phyloP scores from a whole-genome alignment of 2,113 vertebrate genomes.

The Stigmatopora nigra region DNA sequence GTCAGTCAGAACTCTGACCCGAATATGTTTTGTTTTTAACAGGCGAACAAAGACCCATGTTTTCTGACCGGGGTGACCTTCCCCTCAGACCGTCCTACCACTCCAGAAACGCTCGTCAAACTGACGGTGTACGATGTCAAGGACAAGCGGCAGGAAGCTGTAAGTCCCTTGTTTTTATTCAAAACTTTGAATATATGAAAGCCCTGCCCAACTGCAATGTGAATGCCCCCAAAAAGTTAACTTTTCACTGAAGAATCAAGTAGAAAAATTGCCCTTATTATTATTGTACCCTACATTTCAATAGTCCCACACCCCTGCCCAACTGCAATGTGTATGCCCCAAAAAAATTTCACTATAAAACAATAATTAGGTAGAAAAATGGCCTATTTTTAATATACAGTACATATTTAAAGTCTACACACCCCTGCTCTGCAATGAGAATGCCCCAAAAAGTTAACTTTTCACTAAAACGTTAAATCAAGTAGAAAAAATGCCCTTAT shows the following conservation, averaged over 20 bases:
- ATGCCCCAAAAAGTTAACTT: no score
- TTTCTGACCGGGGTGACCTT: slow-evolving; percentile 93
- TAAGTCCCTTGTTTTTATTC: slow-evolving; percentile 67
- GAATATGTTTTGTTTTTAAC: slow-evolving; percentile 51
- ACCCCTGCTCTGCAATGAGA: no score
- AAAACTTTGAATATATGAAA: background rate
- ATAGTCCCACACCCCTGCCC: no score
- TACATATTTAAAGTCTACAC: no score
- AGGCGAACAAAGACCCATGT: slow-evolving; percentile 94
- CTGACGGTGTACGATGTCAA: slow-evolving; percentile 94
- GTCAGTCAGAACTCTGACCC: slow-evolving; percentile 10
- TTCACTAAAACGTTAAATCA: no score
- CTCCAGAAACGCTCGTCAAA: slow-evolving; percentile 87
- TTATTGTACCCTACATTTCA: background rate
- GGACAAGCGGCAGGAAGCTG: slow-evolving; percentile 84
- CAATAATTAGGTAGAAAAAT: no score
- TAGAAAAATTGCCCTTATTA: background rate
- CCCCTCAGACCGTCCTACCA: slow-evolving; percentile 84
- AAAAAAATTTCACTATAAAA: no score
- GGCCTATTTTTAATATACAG: no score
- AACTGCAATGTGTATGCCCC: no score
- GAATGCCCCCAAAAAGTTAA: no score
- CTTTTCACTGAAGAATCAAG: background rate
- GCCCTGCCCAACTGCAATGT: no score
- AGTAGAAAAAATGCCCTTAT: no score